Evolutionary conservation across 1,140 invertebrate genomes (phyloP), one percentile per base, ranked within the genome.

Genomic region (Diachasma alloeum): DNA sequence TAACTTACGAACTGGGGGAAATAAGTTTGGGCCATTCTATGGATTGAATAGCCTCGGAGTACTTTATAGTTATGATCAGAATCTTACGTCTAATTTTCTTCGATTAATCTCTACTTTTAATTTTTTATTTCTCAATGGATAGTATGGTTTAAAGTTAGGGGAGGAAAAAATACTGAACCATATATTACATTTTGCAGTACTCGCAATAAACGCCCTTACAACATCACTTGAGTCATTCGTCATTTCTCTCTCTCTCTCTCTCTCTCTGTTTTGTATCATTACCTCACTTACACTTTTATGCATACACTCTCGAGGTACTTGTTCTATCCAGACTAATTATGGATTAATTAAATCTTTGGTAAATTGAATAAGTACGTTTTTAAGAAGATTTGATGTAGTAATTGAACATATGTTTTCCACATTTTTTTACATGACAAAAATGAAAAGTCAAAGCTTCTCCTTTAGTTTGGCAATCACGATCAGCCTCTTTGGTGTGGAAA

Each of bases 401-500:
- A 26, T 63, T 71, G 17, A 13, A 44, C 39, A 31, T 26, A 22
- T 46, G 42, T 73, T 68, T 73, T 73, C 59, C 71, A 46, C 63
- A 31, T 46, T 44, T 68, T 26, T 26, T 68, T 48, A 68, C 31
- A 63, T 72, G 22, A 59, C 82, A 56, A 78, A 81, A 85, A 81
- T 82, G 78, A 84, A 87, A 85, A 56, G 53, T 63, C 24, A 26
- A 63, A 31, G 24, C 8, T 63, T 5, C n/a, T 37, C 17, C 59
- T 63, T 19, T 71, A 79, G 80, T 81, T 90, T 90, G 88, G 88
- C 88, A 90, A 89, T 89, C 84, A 84, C 86, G 83, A 82, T 90
- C 88, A 90, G 87, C 87, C 88, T 90, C 87, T 87, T 88, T 84
- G 82, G 82, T 88, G 86, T 76, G 79, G 76, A 83, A 81, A 82